Evolutionary conservation across 92 coral and sea anemone genomes (phyloP), one percentile per base, ranked within the genome.

Genomic region (Isaurus tuberculatus): DNA sequence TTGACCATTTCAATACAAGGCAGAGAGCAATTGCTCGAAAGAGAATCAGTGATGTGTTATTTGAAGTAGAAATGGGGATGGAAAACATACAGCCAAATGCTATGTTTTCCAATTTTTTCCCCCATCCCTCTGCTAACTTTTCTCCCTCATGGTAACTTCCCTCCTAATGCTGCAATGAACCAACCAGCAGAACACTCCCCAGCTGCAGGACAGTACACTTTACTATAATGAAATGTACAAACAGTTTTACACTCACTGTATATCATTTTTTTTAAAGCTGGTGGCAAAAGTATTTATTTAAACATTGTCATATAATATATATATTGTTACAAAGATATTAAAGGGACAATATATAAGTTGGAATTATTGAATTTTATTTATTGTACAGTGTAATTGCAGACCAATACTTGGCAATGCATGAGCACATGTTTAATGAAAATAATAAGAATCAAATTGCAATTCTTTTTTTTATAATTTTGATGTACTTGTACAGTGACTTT

Each of bases 1-100:
- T 49, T 88, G 40, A 29, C 88, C 72, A 85, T 37, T 88, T 88
- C 79, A 55, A 55, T 55, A 55, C 63, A 55, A 55, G 63, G 63
- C 63, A 55, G 63, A 55, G 13, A 55, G 63, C 63, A 19, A 5
- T 3, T 55, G 63, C 63, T 55, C 10, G 25, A 19, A 79, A 79
- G n/a, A 60, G 72, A 79, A 79, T 61, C 31, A 79, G 57, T 22
- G 72, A 79, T 67, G 53, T 79, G n/a, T 30, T 79, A 19, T 60
- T 61, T 30, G 58, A 79, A 32, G 55, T 61, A 26, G 84, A 46
- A 67, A 53, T 79, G 70, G 83, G 70, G 27, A 5, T 40, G 48
- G 71, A 61, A 23, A 61, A 78, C 20, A 36, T 65, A 17, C 14
- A 36, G 34, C 48, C 65, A 23, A 57, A 57, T 33, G 48, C 82